phyloP scores from a whole-genome alignment of 2,113 vertebrate species.

The Puma concolor region DNA sequence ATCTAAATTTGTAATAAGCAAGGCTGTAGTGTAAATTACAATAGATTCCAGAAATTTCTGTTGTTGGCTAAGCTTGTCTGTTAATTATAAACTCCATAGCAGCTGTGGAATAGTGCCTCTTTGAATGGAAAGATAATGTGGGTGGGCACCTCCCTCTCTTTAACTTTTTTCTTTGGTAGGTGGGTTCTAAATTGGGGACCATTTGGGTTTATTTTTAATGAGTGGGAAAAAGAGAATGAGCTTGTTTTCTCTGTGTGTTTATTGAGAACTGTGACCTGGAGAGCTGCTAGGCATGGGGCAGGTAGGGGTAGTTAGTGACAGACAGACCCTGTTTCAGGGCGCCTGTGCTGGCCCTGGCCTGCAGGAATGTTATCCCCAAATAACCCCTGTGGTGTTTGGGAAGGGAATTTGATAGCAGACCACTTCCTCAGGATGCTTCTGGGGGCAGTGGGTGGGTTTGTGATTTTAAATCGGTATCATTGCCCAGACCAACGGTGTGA shows the following conservation, averaged over 20 bases:
- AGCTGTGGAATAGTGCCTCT: conserved; percentile 71
- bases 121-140: conserved; percentile 68
- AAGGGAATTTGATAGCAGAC: neutral
- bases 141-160: conserved; percentile 49
- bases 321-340: neutral
- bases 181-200: conserved; percentile 25
- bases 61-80: conserved; percentile 11
- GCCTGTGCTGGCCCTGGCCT: neutral
- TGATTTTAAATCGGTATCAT: neutral
- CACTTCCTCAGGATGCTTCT: neutral
- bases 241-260: neutral
- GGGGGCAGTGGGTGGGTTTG: neutral
- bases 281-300: no score
- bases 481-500: neutral
- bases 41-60: conserved; percentile 47
- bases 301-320: neutral
- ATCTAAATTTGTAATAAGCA: conserved; percentile 30
- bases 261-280: neutral
- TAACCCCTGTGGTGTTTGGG: neutral
- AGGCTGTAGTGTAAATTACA: conserved; percentile 40
- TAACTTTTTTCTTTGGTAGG: conserved; percentile 53
- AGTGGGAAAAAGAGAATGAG: conserved; percentile 31
- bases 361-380: neutral
- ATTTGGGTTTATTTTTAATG: conserved; percentile 60
- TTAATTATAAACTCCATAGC: conserved; percentile 69